Evolutionary conservation across 2,888 invertebrate genomes (phyloP), one percentile per base, ranked within the genome.

Genomic region (Scaptomyza reducta): DNA sequence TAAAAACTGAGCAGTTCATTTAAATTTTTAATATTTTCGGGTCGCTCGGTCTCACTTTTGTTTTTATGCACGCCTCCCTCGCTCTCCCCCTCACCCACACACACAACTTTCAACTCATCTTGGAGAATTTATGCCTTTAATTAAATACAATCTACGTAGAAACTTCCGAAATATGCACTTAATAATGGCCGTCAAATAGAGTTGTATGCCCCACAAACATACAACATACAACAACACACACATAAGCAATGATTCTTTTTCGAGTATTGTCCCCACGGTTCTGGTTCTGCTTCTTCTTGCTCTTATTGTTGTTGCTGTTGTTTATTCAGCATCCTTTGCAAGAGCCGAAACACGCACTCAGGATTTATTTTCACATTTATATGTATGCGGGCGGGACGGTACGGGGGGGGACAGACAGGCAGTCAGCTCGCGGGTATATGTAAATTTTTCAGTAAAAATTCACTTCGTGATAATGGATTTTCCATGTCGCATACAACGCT

Each of bases 391-490:
- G 41, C 27, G 25, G 31, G 11, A 6, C 1, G n/a, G 35, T 27
- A n/a, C 5, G 18, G 38, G 3, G 22, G 13, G 13, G 42, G 35
- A 22, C 31, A 11, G 38, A 14, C 10, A n/a, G 42, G 35, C 10
- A 16, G 42, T 47, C 54, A 65, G 77, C 77, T 77, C 74, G 80
- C 61, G 86, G 86, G 82, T 83, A 83, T 83, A 83, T 83, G 82
- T 87, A 83, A 83, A 83, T 83, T 83, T 87, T 87, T 83, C 77
- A 85, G 88, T 83, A 87, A 87, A 83, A 83, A 87, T 83, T 83
- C 82, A 84, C 87, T 88, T 88, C 78, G 89, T 84, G 88, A 88
- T 88, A 88, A 88, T 88, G 88, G 88, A 87, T 88, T 88, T 88
- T 88, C 87, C 90, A 89, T 88, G 88, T 88, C 90, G 89, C 89